These are phyloP conservation scores for Conus canariensis DNA, from an alignment of 2,888 invertebrate species.

Conservation along the genomic window DNA sequence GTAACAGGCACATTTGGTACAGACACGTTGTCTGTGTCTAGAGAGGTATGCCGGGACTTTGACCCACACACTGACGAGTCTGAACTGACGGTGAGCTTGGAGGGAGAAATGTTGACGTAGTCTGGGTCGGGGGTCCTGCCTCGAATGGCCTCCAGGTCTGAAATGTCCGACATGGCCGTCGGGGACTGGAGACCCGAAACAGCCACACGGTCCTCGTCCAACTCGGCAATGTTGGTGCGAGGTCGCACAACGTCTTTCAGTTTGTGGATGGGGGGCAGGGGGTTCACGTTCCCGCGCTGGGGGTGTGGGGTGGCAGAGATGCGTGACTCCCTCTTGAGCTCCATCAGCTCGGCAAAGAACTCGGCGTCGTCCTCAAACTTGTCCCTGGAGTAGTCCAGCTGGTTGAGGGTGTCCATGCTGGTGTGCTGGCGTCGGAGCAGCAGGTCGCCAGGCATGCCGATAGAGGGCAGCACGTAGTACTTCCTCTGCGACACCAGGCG, in stretches of 20 bases:
- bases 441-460: conserved; percentile 47
- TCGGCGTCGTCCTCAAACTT: conserved; percentile 63
- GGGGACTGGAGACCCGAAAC: background rate
- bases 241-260: conserved; percentile 26
- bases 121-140: conserved; percentile 3
- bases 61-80: background rate
- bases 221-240: conserved; percentile 4
- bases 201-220: conserved; percentile 1
- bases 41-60: background rate
- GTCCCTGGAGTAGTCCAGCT: conserved; percentile 64
- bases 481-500: conserved; percentile 60
- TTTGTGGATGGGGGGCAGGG: conserved; percentile 58
- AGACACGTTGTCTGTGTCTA: background rate
- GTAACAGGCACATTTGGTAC: background rate
- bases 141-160: background rate
- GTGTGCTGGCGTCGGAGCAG: conserved; percentile 40
- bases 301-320: background rate
- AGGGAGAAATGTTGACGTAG: background rate
- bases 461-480: conserved; percentile 65
- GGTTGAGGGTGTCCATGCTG: conserved; percentile 53
- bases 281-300: conserved; percentile 30
- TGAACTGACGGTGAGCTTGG: background rate
- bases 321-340: background rate
- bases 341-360: conserved; percentile 61
- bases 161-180: background rate